Evolutionary conservation across 2,113 vertebrate genomes (phyloP).

Genomic region (Gulo gulo): DNA sequence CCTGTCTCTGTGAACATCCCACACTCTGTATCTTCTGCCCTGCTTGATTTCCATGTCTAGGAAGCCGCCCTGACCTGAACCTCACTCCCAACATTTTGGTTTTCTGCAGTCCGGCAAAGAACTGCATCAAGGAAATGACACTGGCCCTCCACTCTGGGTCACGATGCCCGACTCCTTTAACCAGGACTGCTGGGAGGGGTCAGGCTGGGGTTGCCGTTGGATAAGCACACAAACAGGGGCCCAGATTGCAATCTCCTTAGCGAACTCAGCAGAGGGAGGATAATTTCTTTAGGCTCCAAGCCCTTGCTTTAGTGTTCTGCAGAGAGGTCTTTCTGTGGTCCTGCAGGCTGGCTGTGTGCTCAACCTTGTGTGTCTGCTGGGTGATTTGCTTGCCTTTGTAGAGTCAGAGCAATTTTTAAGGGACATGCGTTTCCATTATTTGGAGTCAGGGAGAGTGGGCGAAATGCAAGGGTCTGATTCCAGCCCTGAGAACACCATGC

Average conservation of each 20-base stretch:
- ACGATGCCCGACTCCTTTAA: background rate
- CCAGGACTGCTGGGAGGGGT: background rate
- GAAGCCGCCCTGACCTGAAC: background rate
- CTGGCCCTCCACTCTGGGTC: background rate
- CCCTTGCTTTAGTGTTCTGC: background rate
- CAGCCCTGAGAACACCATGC: background rate
- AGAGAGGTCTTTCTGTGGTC: background rate
- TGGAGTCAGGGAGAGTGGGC: background rate
- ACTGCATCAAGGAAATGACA: background rate
- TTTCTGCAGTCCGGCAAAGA: background rate
- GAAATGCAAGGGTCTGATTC: background rate
- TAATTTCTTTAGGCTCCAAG: background rate
- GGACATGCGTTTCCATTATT: background rate
- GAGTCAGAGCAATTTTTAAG: conserved; percentile 23
- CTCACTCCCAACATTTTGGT: background rate
- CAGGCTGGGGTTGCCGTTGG: fast-evolving
- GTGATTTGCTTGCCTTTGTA: conserved; percentile 33
- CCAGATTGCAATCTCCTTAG: background rate
- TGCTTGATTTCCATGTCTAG: background rate
- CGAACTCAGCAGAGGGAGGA: background rate
- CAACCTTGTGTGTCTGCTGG: background rate
- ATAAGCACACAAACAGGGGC: background rate
- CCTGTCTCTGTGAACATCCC: background rate
- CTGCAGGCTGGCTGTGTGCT: background rate
- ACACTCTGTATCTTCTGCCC: background rate